These are phyloP conservation scores for Eledona agricola DNA, from an alignment of 2,888 invertebrate species.

Conservation along the genomic window DNA sequence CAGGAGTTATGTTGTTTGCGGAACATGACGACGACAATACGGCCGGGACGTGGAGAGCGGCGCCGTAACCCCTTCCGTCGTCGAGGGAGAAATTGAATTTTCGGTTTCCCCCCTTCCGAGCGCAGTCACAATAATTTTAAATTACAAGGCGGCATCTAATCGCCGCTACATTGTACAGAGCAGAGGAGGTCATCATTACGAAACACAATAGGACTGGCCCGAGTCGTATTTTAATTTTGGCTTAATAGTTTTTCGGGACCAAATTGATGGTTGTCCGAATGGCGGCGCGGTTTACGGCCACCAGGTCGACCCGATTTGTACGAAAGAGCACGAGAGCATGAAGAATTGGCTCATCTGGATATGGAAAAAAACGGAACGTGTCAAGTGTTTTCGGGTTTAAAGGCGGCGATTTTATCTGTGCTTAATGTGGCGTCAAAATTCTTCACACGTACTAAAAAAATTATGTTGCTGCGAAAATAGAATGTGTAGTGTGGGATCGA, in stretches of 20 bases:
- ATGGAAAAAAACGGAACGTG: too few species aligned
- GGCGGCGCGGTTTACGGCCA: constrained; percentile 7
- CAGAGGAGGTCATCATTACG: constrained; percentile 28
- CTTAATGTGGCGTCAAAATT: too few species aligned
- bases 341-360: too few species aligned
- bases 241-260: constrained; percentile 27
- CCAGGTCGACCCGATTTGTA: too few species aligned
- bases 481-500: too few species aligned
- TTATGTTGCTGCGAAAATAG: too few species aligned
- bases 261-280: constrained; percentile 27
- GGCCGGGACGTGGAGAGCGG: background rate
- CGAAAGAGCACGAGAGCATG: too few species aligned
- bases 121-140: constrained; percentile 47
- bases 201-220: constrained; percentile 34
- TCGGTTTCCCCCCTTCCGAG: too few species aligned
- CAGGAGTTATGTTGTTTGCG: constrained; percentile 56
- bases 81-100: too few species aligned
- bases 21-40: constrained; percentile 50
- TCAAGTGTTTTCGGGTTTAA: too few species aligned
- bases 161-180: constrained; percentile 30
- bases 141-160: constrained; percentile 50
- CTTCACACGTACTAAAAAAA: too few species aligned
- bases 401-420: too few species aligned
- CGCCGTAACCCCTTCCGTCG: background rate
- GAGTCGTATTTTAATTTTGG: constrained; percentile 33